Evolutionary conservation across 2,888 invertebrate species (phyloP), one percentile per base, ranked within the genome.

Genomic region (Heteromyza rotundicornis): DNA sequence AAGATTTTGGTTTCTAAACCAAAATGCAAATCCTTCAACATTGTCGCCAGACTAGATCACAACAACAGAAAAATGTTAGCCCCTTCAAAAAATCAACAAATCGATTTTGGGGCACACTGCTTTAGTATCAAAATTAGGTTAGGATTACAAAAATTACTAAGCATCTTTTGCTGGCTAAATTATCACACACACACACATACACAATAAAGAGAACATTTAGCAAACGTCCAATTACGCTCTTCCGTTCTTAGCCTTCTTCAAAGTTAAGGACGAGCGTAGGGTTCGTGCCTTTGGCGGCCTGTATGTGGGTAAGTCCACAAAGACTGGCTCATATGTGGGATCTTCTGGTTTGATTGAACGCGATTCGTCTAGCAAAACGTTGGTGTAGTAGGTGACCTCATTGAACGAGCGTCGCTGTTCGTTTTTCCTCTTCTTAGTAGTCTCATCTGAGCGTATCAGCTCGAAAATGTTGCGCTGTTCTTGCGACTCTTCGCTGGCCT

Each of bases 261-360:
- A 5, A 8, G 12, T 12, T 32, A 5, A 8, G 12, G 40, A 10
- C 3, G 40, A 14, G 7, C 19, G 47, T 7, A 47, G 3, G 20
- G 47, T 12, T 3, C 40, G 40, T 3, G 61, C 64, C 23, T 60
- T 66, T 2, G 78, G 74, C 19, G 88, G 88, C 24, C 85, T 77
- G 72, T 86, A 88, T 1, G 88, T 88, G 12, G 88, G 88, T 66
- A 88, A 74, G 67, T 88, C 86, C n/a, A 88, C 86, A 49, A 86
- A 81, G 5, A 87, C 74, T 10, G 80, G 73, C 32, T 77, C 74
- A 22, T 76, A 77, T 24, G 77, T 75, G 5, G 80, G 75, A 56
- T 75, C 68, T 56, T 80, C 78, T 0, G 81, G 81, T 1, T 72
- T 74, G 63, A 81, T 64, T 3, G 76, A 69, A 2, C 80, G 69